Percentiles rank a stretch among this genome's conserved stretches.
Evolutionary conservation across 2,888 invertebrate genomes (phyloP).

Genomic region (Myopa tessellatipennis): DNA sequence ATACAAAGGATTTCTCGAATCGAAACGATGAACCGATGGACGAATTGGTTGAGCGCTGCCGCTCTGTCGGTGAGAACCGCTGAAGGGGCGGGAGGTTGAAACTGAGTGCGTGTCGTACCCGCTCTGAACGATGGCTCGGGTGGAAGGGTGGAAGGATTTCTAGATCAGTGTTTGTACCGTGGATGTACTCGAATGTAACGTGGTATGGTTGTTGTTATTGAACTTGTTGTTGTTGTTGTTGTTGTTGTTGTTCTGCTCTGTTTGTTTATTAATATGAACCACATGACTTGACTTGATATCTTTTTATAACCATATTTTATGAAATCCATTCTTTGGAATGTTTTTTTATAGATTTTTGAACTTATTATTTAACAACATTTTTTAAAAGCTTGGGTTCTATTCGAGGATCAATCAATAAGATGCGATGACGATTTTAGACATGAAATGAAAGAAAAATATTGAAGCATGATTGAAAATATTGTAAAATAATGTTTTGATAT

Average conservation of each 20-base stretch:
- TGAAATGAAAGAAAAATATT: no score
- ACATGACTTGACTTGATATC: background rate
- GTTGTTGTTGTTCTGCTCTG: background rate
- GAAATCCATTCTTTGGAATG: background rate
- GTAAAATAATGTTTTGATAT: background rate
- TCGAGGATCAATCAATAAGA: background rate
- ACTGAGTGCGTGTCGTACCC: background rate
- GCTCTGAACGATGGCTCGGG: no score
- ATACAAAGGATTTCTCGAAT: conserved; percentile 30
- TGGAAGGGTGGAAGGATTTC: no score
- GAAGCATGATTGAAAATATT: background rate
- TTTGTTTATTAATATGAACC: background rate
- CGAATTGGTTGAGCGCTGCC: background rate
- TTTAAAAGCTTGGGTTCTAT: background rate
- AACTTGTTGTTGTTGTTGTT: background rate
- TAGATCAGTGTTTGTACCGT: background rate
- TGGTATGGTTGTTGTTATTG: background rate
- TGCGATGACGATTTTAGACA: no score
- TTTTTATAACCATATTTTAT: background rate
- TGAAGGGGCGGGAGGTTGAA: background rate
- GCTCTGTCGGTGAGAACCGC: conserved; percentile 16
- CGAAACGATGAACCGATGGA: background rate
- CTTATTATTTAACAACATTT: background rate
- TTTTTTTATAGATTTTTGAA: background rate
- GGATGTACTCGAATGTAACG: background rate